Conservation (phyloP, 2,888 invertebrate species). For the Polydrusus pterygomalis region DNA sequence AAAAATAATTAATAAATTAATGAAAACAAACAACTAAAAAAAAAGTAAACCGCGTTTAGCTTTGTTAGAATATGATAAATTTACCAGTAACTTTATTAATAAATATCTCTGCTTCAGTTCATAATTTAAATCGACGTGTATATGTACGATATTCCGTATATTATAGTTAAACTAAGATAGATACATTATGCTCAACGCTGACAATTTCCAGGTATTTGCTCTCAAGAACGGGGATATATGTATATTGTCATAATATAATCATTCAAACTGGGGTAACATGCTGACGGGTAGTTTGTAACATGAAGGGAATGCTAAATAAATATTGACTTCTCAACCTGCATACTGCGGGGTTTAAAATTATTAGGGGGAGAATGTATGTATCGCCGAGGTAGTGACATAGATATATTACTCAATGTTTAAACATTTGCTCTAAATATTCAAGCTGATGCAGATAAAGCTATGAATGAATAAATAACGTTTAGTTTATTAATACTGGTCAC, state of each 20-base stretch:
- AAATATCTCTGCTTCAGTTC: not conserved
- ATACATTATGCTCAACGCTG: conserved; percentile 35
- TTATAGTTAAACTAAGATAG: conserved; percentile 30
- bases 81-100: not conserved
- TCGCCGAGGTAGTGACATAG: conserved; percentile 24
- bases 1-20: too few species aligned
- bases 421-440: not conserved
- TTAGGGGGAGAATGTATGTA: conserved; percentile 7
- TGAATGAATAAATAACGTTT: too few species aligned
- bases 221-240: conserved; percentile 45
- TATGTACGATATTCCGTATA: not conserved
- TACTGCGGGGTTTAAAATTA: conserved; percentile 31
- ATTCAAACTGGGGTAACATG: conserved; percentile 45
- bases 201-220: conserved; percentile 51
- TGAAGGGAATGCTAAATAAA: conserved; percentile 45
- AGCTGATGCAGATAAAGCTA: not conserved
- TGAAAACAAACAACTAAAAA: too few species aligned
- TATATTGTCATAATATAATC: conserved; percentile 52
- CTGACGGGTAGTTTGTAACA: conserved; percentile 43
- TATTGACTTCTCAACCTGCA: conserved; percentile 43
- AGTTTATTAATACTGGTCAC: too few species aligned
- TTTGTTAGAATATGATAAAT: too few species aligned
- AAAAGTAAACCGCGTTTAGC: too few species aligned
- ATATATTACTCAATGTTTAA: conserved; percentile 18
- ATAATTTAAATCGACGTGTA: not conserved